These are phyloP conservation scores for Odontamblyopus rebecca DNA, from an alignment of 2,797 vertebrate genomes.

Conservation along the genomic window DNA sequence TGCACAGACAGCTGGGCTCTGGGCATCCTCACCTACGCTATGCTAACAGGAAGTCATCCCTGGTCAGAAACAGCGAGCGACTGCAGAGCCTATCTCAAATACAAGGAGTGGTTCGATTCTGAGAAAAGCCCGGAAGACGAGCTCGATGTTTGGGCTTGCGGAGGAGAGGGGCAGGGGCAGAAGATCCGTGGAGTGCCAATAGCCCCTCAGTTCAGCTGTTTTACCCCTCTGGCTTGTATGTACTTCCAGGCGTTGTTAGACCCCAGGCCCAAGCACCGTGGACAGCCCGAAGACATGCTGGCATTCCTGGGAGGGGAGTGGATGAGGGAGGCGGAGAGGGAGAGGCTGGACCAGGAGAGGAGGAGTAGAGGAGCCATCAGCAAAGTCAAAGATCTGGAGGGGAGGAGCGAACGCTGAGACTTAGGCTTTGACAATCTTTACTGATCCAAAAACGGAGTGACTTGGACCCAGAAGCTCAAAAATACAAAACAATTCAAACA, in stretches of 20 bases:
- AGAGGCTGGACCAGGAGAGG: slow-evolving; percentile 48
- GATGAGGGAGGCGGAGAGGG: slow-evolving; percentile 65
- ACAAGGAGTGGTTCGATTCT: slow-evolving; percentile 76
- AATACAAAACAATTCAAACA: neutral
- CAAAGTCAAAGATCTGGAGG: slow-evolving; percentile 57
- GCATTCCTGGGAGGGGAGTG: slow-evolving; percentile 77
- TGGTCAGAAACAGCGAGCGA: slow-evolving; percentile 84
- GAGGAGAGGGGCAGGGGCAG: neutral
- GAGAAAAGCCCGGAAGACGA: slow-evolving; percentile 19
- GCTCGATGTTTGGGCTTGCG: slow-evolving; percentile 48
- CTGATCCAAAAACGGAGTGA: neutral
- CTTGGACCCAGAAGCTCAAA: neutral
- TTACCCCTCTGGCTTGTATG: slow-evolving; percentile 73
- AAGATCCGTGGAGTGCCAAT: neutral
- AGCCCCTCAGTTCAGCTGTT: slow-evolving; percentile 80
- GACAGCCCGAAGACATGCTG: slow-evolving; percentile 72
- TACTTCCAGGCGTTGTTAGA: slow-evolving; percentile 81
- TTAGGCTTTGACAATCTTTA: neutral
- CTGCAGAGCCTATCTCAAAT: slow-evolving; percentile 84
- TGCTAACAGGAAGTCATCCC: slow-evolving; percentile 89
- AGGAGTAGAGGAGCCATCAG: slow-evolving; percentile 46
- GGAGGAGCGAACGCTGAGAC: slow-evolving; percentile 48
- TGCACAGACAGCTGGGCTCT: slow-evolving; percentile 90
- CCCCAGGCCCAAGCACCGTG: slow-evolving; percentile 73
- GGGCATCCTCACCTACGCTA: slow-evolving; percentile 87